phyloP scores from a whole-genome alignment of 2,797 vertebrate genomes.

The Dallia pectoralis region DNA sequence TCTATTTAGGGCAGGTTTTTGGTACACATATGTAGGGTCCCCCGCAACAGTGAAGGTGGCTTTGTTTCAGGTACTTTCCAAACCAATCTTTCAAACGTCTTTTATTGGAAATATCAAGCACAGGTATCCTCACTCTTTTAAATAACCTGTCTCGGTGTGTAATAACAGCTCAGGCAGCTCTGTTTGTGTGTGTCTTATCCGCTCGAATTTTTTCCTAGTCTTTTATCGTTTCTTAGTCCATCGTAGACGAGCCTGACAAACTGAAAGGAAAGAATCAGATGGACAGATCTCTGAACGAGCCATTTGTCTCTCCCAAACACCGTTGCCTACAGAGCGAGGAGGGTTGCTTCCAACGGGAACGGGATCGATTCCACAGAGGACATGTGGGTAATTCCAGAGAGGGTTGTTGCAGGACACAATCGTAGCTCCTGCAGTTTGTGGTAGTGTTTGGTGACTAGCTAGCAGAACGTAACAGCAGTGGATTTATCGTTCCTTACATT shows the following conservation, averaged over 20 bases:
- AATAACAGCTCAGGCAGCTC: not conserved
- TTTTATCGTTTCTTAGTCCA: not conserved
- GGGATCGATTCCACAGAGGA: not conserved
- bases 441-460: not conserved
- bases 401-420: not conserved
- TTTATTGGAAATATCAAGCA: not conserved
- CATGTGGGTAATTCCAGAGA: conserved; percentile 40
- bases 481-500: not conserved
- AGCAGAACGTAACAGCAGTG: not conserved
- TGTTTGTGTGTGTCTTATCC: not conserved
- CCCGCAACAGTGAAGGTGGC: not conserved
- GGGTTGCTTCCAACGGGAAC: too few species aligned
- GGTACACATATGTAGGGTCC: too few species aligned
- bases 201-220: not conserved
- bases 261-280: conserved; percentile 34
- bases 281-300: conserved; percentile 43
- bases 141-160: not conserved
- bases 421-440: conserved; percentile 24
- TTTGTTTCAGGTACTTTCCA: not conserved
- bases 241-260: conserved; percentile 20
- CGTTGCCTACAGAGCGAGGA: conserved; percentile 30
- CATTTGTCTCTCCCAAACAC: conserved; percentile 39
- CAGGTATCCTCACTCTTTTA: not conserved
- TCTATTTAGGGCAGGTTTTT: too few species aligned
- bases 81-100: not conserved